Conservation (phyloP, 2,888 invertebrate genomes). For the Cinara cedri region DNA sequence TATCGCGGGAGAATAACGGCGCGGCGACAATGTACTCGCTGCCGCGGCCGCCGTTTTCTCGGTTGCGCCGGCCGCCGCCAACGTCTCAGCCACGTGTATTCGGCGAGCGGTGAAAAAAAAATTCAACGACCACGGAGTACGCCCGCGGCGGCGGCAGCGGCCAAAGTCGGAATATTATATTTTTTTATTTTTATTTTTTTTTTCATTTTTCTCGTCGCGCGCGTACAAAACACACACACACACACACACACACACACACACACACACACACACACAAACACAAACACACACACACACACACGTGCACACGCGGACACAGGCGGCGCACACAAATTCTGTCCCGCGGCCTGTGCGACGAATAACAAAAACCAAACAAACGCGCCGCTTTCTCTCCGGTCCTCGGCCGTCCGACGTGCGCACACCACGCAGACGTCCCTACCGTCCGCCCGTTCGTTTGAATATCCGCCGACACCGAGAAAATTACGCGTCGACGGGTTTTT, state of each 20-base stretch:
- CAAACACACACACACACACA: too few species aligned
- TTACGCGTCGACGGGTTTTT: conserved; percentile 50
- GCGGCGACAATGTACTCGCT: background rate
- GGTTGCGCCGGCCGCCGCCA: too few species aligned
- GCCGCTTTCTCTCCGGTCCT: conserved; percentile 22
- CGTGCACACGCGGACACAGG: too few species aligned
- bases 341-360: conserved; percentile 48
- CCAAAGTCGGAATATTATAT: conserved; percentile 23
- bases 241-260: too few species aligned
- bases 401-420: conserved; percentile 4
- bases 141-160: conserved; percentile 4
- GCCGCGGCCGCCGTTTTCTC: background rate
- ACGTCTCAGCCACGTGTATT: too few species aligned
- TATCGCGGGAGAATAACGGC: background rate
- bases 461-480: conserved; percentile 49
- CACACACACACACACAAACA: too few species aligned
- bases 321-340: conserved; percentile 21
- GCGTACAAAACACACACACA: too few species aligned
- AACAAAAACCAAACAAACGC: conserved; percentile 50
- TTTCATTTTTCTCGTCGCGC: background rate
- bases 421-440: background rate
- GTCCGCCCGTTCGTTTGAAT: conserved; percentile 38
- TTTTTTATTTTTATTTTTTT: background rate
- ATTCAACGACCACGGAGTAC: background rate
- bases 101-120: background rate